Evolutionary conservation across 2,797 vertebrate species (phyloP).

Genomic region (Ctenosaura bakeri): DNA sequence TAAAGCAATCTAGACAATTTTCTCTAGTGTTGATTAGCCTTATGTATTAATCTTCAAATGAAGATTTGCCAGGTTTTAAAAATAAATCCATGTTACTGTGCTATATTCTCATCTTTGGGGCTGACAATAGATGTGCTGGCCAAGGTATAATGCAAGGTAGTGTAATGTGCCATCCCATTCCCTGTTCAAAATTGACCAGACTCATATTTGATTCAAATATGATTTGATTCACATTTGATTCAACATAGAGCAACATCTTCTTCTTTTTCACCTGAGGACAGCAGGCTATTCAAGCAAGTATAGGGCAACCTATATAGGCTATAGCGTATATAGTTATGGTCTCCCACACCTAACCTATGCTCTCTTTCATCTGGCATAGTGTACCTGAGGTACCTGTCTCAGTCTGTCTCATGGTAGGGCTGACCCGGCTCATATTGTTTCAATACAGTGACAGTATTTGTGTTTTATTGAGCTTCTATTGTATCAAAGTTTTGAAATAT

Average conservation of each 20-base stretch:
- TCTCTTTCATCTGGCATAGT: too few relatives aligned
- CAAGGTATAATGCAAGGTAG: too few relatives aligned
- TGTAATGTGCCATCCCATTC: neutral
- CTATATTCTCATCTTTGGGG: too few relatives aligned
- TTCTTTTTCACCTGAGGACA: neutral
- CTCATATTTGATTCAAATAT: neutral
- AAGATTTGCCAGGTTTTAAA: conserved; percentile 1
- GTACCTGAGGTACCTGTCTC: neutral
- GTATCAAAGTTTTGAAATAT: neutral
- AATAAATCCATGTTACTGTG: neutral
- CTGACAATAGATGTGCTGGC: too few relatives aligned
- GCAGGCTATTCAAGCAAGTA: neutral
- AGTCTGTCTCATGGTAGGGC: neutral
- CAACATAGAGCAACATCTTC: neutral
- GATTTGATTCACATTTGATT: neutral
- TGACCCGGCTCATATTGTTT: too few relatives aligned
- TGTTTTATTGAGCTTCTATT: neutral
- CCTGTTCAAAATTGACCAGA: neutral
- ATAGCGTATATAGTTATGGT: neutral
- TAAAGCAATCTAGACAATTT: neutral
- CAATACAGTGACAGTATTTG: neutral
- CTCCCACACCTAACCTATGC: neutral
- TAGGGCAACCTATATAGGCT: neutral
- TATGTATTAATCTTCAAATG: neutral
- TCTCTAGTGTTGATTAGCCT: neutral